Evolutionary conservation across 2,888 invertebrate genomes (phyloP).

Genomic region (Drosophila conformis): DNA sequence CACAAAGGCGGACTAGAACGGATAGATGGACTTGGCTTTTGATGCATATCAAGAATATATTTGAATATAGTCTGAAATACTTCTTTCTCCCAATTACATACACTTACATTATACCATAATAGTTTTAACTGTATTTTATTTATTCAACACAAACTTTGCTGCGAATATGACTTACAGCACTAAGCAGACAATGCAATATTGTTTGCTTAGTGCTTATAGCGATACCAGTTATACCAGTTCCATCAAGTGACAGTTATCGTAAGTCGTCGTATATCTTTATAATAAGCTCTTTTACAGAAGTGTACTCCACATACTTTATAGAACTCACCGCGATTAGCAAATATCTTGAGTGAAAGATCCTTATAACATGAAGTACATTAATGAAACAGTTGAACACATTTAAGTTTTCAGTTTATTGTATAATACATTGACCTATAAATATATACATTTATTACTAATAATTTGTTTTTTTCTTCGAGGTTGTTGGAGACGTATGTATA

Average conservation of each 20-base stretch:
- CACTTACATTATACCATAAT: neutral
- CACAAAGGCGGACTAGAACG: neutral
- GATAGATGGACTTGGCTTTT: neutral
- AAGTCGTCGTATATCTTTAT: neutral
- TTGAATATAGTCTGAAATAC: neutral
- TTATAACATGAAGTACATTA: constrained; percentile 8
- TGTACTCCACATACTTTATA: neutral
- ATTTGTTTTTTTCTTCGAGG: constrained; percentile 36
- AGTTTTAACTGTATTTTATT: neutral
- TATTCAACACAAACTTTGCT: neutral
- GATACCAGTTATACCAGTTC: neutral
- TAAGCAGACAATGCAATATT: neutral
- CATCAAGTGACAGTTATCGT: neutral
- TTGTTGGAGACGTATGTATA: constrained; percentile 38
- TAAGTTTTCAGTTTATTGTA: constrained; percentile 64
- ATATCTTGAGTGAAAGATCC: neutral
- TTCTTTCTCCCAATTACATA: neutral
- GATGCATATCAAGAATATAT: neutral
- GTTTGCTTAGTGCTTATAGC: neutral
- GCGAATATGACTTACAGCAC: neutral
- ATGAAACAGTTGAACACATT: constrained; percentile 31
- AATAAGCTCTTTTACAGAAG: neutral
- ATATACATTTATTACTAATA: constrained; percentile 63
- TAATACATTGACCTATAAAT: constrained; percentile 70
- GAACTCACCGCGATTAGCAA: neutral